Evolutionary conservation across 1,140 invertebrate genomes (phyloP), one percentile per base, ranked within the genome.

Genomic region (Drosophila kanapiae): DNA sequence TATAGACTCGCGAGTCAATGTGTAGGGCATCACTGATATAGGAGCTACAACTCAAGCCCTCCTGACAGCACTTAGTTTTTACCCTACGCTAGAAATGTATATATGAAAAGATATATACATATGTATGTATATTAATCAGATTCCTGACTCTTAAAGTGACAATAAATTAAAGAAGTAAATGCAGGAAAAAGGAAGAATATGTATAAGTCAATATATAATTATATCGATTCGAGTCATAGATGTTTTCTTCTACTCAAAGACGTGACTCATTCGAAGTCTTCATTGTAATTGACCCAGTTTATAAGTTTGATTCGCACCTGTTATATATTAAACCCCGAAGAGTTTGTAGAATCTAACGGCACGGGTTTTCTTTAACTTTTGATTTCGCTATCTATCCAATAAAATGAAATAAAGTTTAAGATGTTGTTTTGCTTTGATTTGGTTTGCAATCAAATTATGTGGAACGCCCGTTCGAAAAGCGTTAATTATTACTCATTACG

Each of bases 401-500:
- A 72, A 59, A 72, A 71, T 38, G 35, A 40, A 29, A 72, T 72
- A 74, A 75, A 47, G n/a, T 75, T 54, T 54, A 75, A 75, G 71
- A 75, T 75, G 59, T 75, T 75, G 58, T 62, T 74, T 75, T 74
- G 57, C 58, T 48, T 33, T 35, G 31, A 47, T 67, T 67, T 64
- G 60, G 72, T 76, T 75, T 51, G 72, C 53, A 58, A 51, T 56
- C 53, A 76, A 76, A 78, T 82, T 75, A 75, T 83, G 61, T 79
- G 33, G 48, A 62, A 61, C 54, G 75, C 11, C 31, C 63, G 48
- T 42, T 68, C 42, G 75, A 60, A 53, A 59, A 53, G 75, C 56
- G 57, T 65, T 87, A 84, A 88, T 87, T 87, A 75, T 80, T 83
- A 70, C 72, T 63, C 61, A 88, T 87, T 88, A 78, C 59, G 62